Conservation (phyloP, 2,797 vertebrate species). For the Chrosomus eos region DNA sequence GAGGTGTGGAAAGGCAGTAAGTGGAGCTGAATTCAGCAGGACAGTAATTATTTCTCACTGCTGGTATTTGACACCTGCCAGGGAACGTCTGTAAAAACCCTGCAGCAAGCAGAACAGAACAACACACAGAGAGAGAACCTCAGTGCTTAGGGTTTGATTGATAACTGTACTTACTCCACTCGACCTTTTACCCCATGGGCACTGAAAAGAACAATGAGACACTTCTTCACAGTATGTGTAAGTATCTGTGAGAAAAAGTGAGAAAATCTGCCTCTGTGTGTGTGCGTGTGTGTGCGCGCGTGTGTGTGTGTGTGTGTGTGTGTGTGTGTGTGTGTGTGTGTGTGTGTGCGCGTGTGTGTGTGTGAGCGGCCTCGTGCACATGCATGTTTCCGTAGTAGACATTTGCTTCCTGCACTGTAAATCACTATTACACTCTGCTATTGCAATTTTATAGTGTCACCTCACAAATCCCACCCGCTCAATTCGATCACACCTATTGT, state of each 20-base stretch:
- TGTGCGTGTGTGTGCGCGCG: constrained; percentile 23
- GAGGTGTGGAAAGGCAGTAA: constrained; percentile 54
- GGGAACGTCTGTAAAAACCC: constrained; percentile 70
- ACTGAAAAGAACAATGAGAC: constrained; percentile 70
- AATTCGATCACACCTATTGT: constrained; percentile 31
- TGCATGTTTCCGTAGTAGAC: constrained; percentile 29
- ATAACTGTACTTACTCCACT: constrained; percentile 70
- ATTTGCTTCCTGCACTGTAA: constrained; percentile 16
- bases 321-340: constrained; percentile 40
- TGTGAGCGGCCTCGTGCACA: constrained; percentile 1
- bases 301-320: constrained; percentile 11
- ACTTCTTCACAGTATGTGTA: constrained; percentile 62
- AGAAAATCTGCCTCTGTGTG: constrained; percentile 17
- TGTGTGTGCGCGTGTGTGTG: neutral
- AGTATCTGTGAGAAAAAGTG: constrained; percentile 29
- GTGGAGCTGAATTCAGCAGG: constrained; percentile 59
- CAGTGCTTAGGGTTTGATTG: constrained; percentile 69
- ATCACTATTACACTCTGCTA: constrained; percentile 35
- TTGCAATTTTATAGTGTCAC: constrained; percentile 35
- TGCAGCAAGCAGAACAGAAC: constrained; percentile 34
- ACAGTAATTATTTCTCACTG: constrained; percentile 74
- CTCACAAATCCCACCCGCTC: constrained; percentile 26
- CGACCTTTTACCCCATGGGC: constrained; percentile 62
- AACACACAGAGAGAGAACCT: constrained; percentile 4
- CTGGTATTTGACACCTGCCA: constrained; percentile 79